Base-by-base conservation (phyloP, 2,888 invertebrate species). In the Boloria euphrosyne region DNA sequence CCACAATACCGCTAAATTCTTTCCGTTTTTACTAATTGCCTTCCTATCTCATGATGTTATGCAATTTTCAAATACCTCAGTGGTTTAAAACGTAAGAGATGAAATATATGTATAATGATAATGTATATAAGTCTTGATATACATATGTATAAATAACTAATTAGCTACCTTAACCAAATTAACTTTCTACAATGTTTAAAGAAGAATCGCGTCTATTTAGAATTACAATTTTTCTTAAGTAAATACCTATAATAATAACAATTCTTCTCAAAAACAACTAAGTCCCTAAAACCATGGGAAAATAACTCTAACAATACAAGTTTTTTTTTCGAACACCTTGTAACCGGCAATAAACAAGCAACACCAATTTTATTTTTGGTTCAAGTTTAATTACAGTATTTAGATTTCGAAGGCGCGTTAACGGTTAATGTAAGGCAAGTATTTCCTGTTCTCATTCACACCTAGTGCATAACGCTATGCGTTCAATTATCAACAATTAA, bases 401-500 rank as follows among this genome's bases (percentile, higher is more conserved):
- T 38, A 59, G 50, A 66, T 51, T 66, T 61, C 38, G 49, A 65
- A 65, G 22, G 60, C 60, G 27, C 27, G 50, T 61, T 60, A 55
- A 66, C 66, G 66, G 55, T 66, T 61, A 61, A 50, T 18, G 17
- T 27, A 60, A 55, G 61, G 50, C 55, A 53, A 66, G 50, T 14
- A 50, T 61, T 66, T 61, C 66, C 66, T 66, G 66, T 66, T 66
- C 66, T 55, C 61, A 44, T 66, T 66, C 61, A 61, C 66, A 61
- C 51, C 27, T 55, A 47, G 52, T 46, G 17, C 49, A 50, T 17
- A 49, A 46, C 7, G 55, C 31, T 31, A 17, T 59, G 13, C 31
- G 58, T 59, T 49, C 47, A 14, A 38, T 13, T 17, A 0, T 13
- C n/a, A n/a, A 31, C 4, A n/a, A 49, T 31, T 14, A 50, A 17